Evolutionary conservation across 2,888 invertebrate species (phyloP), one percentile per base, ranked within the genome.

Genomic region (Itoplectis maculator): DNA sequence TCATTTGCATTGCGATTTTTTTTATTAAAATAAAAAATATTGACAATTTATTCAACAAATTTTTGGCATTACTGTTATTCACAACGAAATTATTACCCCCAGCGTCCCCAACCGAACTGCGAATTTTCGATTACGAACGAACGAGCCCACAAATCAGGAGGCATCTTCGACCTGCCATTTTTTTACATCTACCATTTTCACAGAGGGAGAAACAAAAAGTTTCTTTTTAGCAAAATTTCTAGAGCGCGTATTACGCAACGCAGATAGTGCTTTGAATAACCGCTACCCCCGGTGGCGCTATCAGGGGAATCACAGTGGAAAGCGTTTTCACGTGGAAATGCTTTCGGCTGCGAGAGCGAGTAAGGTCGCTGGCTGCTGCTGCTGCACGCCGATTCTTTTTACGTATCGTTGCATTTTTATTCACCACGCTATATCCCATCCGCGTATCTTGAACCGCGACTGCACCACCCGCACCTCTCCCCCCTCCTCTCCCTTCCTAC

Each of bases 341-440:
- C 47, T 47, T 47, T 47, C n/a, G n/a, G n/a, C 47, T 4, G 11
- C 11, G 47, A 61, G 37, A n/a, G 11, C 11, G 47, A 61, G 37
- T 61, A 61, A 61, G 23, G 61, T 37, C 37, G 61, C 18, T 20
- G 54, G 45, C 13, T 45, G 29, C 47, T n/a, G 65, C 29, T 15
- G 37, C 20, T 54, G 20, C 13, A 42, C 54, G 42, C 56, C 35
- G 70, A 79, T 78, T 79, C 74, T 75, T 20, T 74, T 82, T 66
- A 65, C 70, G 69, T 75, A 56, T 75, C 75, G 45, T 65, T 74
- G 73, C 59, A 78, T 47, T 74, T 78, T 69, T 73, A 77, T 76
- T 68, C n/a, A 35, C 66, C 15, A 70, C 35, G 40, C 15, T n/a
- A 11, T 42, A 42, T 42, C 23, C 54, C 56, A 42, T 23, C 40